A percentile compares a stretch with the other conserved stretches of the same genome.
Conservation (phyloP, 2,113 vertebrate genomes). For the Lonchura striata region DNA sequence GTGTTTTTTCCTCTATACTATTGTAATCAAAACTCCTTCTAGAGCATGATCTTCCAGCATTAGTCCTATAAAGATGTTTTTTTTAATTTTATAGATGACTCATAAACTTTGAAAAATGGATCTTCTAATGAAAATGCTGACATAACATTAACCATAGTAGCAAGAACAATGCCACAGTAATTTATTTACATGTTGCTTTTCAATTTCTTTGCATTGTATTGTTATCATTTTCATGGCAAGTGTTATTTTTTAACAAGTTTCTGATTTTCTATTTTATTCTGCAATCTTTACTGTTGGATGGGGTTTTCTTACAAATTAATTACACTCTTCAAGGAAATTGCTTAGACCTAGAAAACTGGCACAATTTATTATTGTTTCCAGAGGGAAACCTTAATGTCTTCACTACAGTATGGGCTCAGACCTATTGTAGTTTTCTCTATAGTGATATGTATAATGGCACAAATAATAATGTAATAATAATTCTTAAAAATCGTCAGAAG, state of each 20-base stretch:
- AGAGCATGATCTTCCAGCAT: neutral
- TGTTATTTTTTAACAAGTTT: slow-evolving; percentile 64
- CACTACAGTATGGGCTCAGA: neutral
- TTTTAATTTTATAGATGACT: neutral
- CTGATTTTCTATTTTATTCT: slow-evolving; percentile 49
- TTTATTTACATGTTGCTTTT: slow-evolving; percentile 59
- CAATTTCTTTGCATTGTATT: slow-evolving; percentile 60
- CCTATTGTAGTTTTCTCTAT: neutral
- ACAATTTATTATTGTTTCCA: slow-evolving; percentile 45
- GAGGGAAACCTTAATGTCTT: slow-evolving; percentile 32
- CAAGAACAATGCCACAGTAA: neutral
- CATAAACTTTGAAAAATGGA: slow-evolving; percentile 38
- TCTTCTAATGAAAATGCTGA: slow-evolving; percentile 51
- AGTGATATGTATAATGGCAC: neutral
- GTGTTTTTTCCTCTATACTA: neutral
- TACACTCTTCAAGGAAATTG: slow-evolving; percentile 50
- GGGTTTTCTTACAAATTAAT: slow-evolving; percentile 64
- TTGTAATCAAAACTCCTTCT: neutral
- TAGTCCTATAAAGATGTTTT: neutral
- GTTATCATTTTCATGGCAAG: slow-evolving; percentile 64
- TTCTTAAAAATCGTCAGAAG: neutral
- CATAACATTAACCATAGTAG: slow-evolving; percentile 53
- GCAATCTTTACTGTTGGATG: slow-evolving; percentile 43
- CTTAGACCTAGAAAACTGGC: slow-evolving; percentile 47
- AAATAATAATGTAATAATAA: slow-evolving; percentile 26